Conservation (phyloP, 1,140 invertebrate species). For the Papilio polyxenes region DNA sequence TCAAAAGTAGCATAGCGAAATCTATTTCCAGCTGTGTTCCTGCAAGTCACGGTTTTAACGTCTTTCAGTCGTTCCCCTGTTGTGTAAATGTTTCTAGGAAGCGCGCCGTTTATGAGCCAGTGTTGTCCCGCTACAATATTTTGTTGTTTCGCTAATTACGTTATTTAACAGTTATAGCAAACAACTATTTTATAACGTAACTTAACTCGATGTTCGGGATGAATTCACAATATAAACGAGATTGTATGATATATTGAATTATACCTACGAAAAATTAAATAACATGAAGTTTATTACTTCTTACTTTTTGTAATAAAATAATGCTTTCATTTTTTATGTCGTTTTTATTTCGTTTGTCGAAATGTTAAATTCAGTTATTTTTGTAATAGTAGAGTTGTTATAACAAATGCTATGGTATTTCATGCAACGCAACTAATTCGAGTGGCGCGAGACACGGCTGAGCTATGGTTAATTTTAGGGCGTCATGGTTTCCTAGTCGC, state of each 20-base stretch:
- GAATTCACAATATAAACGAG: no score
- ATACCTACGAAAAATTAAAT: no score
- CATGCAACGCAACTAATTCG: background rate
- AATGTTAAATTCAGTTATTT: slow-evolving; percentile 10
- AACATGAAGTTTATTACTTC: no score
- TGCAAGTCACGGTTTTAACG: slow-evolving; percentile 28
- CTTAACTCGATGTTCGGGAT: background rate
- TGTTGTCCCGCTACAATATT: background rate
- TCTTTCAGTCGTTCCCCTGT: slow-evolving; percentile 27
- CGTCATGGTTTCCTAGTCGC: slow-evolving; percentile 50
- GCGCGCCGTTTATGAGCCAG: slow-evolving; percentile 3
- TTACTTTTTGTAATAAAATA: no score
- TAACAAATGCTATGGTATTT: slow-evolving; percentile 28
- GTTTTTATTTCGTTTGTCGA: background rate
- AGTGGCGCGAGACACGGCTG: slow-evolving; percentile 34
- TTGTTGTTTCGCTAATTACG: background rate
- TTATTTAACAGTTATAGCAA: slow-evolving; percentile 8
- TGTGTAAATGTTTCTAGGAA: slow-evolving; percentile 29
- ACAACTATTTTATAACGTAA: background rate
- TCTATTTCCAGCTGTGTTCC: slow-evolving; percentile 2
- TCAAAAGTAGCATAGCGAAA: slow-evolving; percentile 19
- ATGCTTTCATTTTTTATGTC: no score
- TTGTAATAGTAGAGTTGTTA: background rate
- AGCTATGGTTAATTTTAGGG: slow-evolving; percentile 63
- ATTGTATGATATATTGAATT: no score